Evolutionary conservation across 2,113 vertebrate species (phyloP), one percentile per base, ranked within the genome.

Genomic region (Sisor rabdophorus): DNA sequence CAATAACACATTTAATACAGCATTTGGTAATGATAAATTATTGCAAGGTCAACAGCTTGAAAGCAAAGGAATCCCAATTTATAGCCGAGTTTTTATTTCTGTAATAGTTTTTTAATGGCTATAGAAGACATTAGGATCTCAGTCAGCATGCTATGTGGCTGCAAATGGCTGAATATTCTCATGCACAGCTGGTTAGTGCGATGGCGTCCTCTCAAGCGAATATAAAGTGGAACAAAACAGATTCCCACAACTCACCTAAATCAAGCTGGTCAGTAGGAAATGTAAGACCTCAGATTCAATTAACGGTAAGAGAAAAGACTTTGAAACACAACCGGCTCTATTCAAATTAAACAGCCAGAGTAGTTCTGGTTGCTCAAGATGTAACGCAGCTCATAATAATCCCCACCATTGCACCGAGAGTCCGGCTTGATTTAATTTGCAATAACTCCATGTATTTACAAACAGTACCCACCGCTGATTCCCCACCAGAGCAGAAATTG

Each of bases 211-310:
- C 76, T 83, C 67, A 52, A 79, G 71, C 36, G 59, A 76, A 75
- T 67, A 48, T 83, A 78, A 83, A 80, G 75, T 52, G 70, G 69
- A 76, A 68, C 71, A 64, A 81, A 78, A 78, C 30, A 60, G 79
- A 61, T 56, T 73, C 81, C 69, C 24, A 48, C 36, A 75, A 73
- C 77, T 64, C 68, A 75, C 73, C 79, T 81, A 80, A 79, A 79
- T 77, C 73, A 77, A 84, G 77, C 24, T 63, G 82, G 68, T 70
- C 76, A 81, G 82, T 56, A 68, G 72, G 68, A 61, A 61, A 78
- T 9, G 28, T 28, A 67, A 56, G 69, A 58, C 73, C 69, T 81
- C 69, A 73, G 70, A 76, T 75, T 79, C 71, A 64, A 80, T 81
- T 83, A 80, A 76, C 70, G 76, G 48, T 69, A 44, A 32, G 52